phyloP scores from a whole-genome alignment of 2,113 vertebrate genomes.

The Gobiocypris rarus region DNA sequence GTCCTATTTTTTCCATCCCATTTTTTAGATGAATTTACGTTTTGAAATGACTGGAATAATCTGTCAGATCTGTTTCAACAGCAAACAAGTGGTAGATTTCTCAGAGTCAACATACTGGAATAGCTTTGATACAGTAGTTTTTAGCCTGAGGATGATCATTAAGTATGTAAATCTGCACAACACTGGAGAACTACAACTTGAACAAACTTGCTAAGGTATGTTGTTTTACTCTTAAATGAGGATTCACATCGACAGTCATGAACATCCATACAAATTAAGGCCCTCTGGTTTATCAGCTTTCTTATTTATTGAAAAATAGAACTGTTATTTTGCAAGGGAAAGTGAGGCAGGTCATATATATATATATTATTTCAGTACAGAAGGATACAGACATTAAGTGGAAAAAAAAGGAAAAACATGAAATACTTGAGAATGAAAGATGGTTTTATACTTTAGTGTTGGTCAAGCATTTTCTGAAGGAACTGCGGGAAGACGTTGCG shows the following conservation, averaged over 20 bases:
- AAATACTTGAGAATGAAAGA: slow-evolving; percentile 56
- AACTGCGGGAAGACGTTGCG: not conserved
- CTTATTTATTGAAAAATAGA: slow-evolving; percentile 81
- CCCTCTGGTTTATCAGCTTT: slow-evolving; percentile 68
- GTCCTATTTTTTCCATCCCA: too few relatives aligned
- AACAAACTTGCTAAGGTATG: not conserved
- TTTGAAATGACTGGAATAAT: too few relatives aligned
- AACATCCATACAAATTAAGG: not conserved
- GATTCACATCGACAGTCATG: not conserved
- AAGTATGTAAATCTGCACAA: not conserved
- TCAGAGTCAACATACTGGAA: not conserved
- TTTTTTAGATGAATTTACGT: too few relatives aligned
- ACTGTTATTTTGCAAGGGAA: slow-evolving; percentile 69
- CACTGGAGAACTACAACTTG: not conserved
- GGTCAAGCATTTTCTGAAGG: not conserved
- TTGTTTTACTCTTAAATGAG: not conserved
- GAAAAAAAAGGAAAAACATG: slow-evolving; percentile 50
- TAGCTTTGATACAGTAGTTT: not conserved
- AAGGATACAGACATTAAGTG: slow-evolving; percentile 57
- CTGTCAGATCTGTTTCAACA: too few relatives aligned
- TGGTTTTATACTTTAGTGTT: slow-evolving; percentile 11
- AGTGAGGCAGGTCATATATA: slow-evolving; percentile 66
- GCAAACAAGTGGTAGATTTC: not conserved
- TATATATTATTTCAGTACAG: slow-evolving; percentile 65
- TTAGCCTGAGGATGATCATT: not conserved